Conservation (phyloP, 2,797 vertebrate species). For the Avahi laniger region DNA sequence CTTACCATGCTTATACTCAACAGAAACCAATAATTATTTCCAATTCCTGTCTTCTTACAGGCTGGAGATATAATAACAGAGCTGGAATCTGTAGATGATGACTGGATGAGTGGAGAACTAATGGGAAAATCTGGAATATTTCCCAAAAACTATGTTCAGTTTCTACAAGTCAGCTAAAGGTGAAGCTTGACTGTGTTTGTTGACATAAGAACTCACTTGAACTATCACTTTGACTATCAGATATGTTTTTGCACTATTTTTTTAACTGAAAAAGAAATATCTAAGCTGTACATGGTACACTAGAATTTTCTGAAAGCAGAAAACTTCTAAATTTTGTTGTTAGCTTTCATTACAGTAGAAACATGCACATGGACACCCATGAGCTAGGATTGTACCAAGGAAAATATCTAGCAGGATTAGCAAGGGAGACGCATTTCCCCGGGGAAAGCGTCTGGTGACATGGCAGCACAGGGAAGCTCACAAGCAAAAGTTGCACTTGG, state of each 20-base stretch:
- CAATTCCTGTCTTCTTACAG: conserved; percentile 82
- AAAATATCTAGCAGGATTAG: conserved; percentile 25
- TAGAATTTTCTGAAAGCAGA: conserved; percentile 75
- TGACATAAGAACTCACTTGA: conserved; percentile 75
- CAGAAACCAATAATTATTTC: conserved; percentile 16
- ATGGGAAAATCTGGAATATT: conserved; percentile 90
- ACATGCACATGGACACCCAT: background rate
- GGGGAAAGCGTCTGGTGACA: background rate
- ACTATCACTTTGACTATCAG: conserved; percentile 83
- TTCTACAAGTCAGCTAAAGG: conserved; percentile 81
- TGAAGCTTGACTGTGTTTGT: conserved; percentile 59
- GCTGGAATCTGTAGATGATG: conserved; percentile 89
- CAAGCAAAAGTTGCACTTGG: background rate
- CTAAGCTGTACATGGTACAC: conserved; percentile 71
- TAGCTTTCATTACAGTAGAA: conserved; percentile 30
- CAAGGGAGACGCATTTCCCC: background rate
- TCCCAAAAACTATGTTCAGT: conserved; percentile 92
- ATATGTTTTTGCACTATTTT: conserved; percentile 88
- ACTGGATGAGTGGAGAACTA: conserved; percentile 93
- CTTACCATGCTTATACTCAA: background rate
- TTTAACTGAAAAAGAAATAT: conserved; percentile 71
- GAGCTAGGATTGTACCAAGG: conserved; percentile 40
- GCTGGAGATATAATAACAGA: conserved; percentile 89
- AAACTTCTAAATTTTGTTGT: conserved; percentile 29
- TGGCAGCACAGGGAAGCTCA: background rate